phyloP scores from a whole-genome alignment of 1,140 invertebrate genomes.

The Lepidurus apus region DNA sequence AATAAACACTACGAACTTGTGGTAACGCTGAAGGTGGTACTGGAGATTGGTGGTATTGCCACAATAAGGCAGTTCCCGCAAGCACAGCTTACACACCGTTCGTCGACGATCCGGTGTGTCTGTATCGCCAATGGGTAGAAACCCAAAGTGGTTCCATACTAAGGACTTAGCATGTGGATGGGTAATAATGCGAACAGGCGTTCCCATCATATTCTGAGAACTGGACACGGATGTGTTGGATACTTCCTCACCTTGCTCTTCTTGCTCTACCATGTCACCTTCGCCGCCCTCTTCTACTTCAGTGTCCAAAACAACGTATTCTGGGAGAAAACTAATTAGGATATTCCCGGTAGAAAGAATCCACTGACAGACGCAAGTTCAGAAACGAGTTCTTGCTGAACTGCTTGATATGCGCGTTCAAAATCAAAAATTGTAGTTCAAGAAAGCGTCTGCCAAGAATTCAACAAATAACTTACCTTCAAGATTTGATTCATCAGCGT shows the following conservation, averaged over 20 bases:
- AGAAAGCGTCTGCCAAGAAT: background rate
- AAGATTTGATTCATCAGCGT: constrained; percentile 2
- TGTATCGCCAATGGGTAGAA: constrained; percentile 32
- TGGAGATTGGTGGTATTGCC: constrained; percentile 35
- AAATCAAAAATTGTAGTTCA: background rate
- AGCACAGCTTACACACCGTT: constrained; percentile 31
- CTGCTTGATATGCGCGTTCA: too few species aligned
- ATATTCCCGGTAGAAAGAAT: too few species aligned
- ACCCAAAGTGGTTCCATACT: constrained; percentile 36
- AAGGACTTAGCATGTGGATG: constrained; percentile 33
- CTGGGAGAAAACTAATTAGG: background rate
- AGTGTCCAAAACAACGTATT: background rate
- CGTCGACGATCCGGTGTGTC: constrained; percentile 33
- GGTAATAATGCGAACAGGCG: constrained; percentile 32
- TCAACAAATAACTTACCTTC: background rate
- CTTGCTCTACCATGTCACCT: background rate
- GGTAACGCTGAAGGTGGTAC: constrained; percentile 34
- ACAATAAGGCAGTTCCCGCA: constrained; percentile 32
- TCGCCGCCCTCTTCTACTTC: background rate
- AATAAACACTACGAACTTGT: background rate
- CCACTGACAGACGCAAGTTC: too few species aligned
- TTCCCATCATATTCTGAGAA: background rate
- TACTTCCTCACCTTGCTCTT: constrained; percentile 1
- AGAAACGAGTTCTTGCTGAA: too few species aligned
- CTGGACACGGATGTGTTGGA: background rate